phyloP scores from a whole-genome alignment of 1,140 invertebrate genomes.

The Aradophagus sp. region DNA sequence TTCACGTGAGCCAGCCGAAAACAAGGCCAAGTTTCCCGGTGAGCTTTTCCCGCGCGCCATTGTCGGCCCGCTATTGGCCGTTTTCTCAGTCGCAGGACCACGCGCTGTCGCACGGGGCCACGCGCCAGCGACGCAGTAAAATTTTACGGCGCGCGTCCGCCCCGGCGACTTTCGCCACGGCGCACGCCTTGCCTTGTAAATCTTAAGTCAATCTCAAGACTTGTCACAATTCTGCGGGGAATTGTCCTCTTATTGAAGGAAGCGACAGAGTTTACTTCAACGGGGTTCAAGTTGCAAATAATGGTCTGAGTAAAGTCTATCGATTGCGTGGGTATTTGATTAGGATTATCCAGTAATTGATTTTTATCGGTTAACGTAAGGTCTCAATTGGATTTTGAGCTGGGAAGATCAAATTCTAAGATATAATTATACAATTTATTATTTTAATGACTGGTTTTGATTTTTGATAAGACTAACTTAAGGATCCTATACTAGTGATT shows the following conservation, averaged over 20 bases:
- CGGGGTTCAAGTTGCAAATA: constrained; percentile 17
- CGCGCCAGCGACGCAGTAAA: constrained; percentile 25
- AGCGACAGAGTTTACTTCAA: neutral
- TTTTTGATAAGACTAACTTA: no score
- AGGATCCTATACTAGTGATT: no score
- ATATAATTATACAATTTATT: no score
- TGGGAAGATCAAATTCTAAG: no score
- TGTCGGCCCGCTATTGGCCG: constrained; percentile 7
- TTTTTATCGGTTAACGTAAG: no score
- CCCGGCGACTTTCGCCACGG: constrained; percentile 21
- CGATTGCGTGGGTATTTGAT: no score
- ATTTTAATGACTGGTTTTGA: no score
- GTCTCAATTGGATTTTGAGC: no score
- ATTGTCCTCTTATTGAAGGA: constrained; percentile 22
- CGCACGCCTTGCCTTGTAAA: constrained; percentile 34
- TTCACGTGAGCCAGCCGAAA: constrained; percentile 35
- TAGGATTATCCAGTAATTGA: no score
- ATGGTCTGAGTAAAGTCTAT: no score
- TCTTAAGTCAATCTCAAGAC: constrained; percentile 5
- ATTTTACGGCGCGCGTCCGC: constrained; percentile 31
- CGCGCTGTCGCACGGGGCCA: constrained; percentile 18
- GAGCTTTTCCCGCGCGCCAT: constrained; percentile 11
- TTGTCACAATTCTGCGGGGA: constrained; percentile 18
- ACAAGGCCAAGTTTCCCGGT: constrained; percentile 20
- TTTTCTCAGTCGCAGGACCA: constrained; percentile 7